These are phyloP conservation scores for Drosophila elegans DNA, from an alignment of 1,140 invertebrate species.

Conservation along the genomic window DNA sequence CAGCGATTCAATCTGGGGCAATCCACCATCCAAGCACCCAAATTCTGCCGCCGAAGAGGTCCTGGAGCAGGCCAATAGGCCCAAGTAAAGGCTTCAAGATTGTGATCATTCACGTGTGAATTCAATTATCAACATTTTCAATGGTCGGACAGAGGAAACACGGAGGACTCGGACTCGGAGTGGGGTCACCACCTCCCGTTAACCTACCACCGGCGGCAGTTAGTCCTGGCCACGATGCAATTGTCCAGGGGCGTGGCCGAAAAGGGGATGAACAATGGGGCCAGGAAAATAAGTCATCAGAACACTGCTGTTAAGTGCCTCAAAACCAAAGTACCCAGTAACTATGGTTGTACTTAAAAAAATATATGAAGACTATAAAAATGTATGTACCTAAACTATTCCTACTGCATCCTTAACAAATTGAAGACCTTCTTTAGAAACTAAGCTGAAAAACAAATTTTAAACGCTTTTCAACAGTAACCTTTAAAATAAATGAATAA, in stretches of 20 bases:
- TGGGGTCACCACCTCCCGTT: conserved; percentile 3
- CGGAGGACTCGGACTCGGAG: conserved; percentile 2
- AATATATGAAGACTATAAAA: too few relatives aligned
- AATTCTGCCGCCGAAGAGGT: not conserved
- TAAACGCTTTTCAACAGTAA: too few relatives aligned
- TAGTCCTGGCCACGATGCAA: conserved; percentile 24
- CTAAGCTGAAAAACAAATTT: too few relatives aligned
- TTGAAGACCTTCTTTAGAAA: too few relatives aligned
- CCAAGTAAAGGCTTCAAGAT: conserved; percentile 71
- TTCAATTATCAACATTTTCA: conserved; percentile 81
- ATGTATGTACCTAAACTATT: too few relatives aligned
- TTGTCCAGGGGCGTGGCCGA: conserved; percentile 29
- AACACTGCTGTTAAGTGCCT: not conserved
- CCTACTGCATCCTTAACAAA: too few relatives aligned
- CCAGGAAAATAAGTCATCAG: not conserved
- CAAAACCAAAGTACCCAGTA: not conserved
- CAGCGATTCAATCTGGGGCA: conserved; percentile 60
- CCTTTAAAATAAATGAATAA: too few relatives aligned
- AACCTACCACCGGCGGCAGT: conserved; percentile 31
- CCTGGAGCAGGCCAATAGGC: conserved; percentile 28
- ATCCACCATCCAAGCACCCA: not conserved
- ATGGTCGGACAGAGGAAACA: conserved; percentile 24
- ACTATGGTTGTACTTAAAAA: not conserved
- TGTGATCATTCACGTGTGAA: conserved; percentile 82
- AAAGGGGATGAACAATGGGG: not conserved